A percentile compares a stretch with the other conserved stretches of the same genome.
Conservation (phyloP, 2,113 vertebrate genomes). For the Sinocyclocheilus grahami region DNA sequence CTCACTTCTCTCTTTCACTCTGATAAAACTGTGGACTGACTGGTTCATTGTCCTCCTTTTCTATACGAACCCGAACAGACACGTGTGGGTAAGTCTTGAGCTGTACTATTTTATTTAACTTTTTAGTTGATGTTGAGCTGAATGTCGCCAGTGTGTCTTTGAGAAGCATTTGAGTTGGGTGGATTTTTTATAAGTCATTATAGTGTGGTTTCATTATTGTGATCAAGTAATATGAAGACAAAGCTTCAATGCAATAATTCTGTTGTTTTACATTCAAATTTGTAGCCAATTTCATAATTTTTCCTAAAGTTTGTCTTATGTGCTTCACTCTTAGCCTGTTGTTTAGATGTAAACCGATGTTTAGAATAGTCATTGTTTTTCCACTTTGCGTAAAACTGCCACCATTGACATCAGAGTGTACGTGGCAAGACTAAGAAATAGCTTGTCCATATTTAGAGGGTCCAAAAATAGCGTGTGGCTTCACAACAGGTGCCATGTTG, state of each 20-base stretch:
- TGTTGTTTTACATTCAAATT: background rate
- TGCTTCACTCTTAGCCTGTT: background rate
- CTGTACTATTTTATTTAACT: background rate
- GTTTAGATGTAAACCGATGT: background rate
- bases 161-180: background rate
- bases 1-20: constrained; percentile 53
- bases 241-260: background rate
- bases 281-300: background rate
- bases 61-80: constrained; percentile 8
- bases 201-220: background rate
- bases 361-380: constrained; percentile 26
- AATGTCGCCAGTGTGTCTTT: background rate
- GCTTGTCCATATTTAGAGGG: constrained; percentile 77
- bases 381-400: constrained; percentile 40
- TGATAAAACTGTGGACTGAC: constrained; percentile 41
- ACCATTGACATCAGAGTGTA: constrained; percentile 49
- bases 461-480: constrained; percentile 84
- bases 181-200: background rate
- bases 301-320: background rate
- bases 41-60: constrained; percentile 46
- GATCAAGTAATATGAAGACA: background rate
- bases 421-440: constrained; percentile 62
- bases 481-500: constrained; percentile 79
- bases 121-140: background rate
- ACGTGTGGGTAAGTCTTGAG: constrained; percentile 35